These are phyloP conservation scores for Saturnia pavonia DNA, from an alignment of 2,888 invertebrate species.

Conservation along the genomic window DNA sequence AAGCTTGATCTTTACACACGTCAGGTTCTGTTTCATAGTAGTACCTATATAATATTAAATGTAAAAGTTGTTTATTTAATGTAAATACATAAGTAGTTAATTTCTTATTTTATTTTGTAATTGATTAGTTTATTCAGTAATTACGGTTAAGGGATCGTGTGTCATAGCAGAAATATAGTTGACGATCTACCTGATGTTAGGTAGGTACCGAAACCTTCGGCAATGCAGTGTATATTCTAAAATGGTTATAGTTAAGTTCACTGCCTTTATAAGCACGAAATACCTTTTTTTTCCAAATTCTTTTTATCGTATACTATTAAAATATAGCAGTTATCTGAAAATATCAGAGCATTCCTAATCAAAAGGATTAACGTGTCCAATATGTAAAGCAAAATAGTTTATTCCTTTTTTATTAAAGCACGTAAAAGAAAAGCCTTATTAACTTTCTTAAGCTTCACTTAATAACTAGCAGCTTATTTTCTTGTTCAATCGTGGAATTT, in stretches of 20 bases:
- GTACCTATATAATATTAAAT: conserved; percentile 4
- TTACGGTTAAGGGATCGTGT: neutral
- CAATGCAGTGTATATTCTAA: too few species aligned
- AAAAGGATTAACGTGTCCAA: neutral
- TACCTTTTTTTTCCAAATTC: too few species aligned
- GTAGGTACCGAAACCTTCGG: too few species aligned
- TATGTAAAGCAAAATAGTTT: too few species aligned
- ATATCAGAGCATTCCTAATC: neutral
- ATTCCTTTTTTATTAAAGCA: neutral
- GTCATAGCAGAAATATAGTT: neutral
- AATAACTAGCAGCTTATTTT: conserved; percentile 27
- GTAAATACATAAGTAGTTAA: too few species aligned
- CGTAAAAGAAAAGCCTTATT: conserved; percentile 21
- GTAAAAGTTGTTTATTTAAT: neutral
- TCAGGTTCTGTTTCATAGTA: neutral
- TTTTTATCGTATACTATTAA: too few species aligned
- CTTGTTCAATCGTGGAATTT: conserved; percentile 7
- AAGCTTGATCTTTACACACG: conserved; percentile 33
- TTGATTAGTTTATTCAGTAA: neutral
- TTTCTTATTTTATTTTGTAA: neutral
- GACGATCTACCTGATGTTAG: neutral
- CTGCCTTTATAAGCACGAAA: too few species aligned
- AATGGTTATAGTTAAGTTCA: too few species aligned
- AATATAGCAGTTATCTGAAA: too few species aligned
- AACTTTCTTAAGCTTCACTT: conserved; percentile 28